Conservation (phyloP, 2,113 vertebrate species). For the Actinemys pallida region DNA sequence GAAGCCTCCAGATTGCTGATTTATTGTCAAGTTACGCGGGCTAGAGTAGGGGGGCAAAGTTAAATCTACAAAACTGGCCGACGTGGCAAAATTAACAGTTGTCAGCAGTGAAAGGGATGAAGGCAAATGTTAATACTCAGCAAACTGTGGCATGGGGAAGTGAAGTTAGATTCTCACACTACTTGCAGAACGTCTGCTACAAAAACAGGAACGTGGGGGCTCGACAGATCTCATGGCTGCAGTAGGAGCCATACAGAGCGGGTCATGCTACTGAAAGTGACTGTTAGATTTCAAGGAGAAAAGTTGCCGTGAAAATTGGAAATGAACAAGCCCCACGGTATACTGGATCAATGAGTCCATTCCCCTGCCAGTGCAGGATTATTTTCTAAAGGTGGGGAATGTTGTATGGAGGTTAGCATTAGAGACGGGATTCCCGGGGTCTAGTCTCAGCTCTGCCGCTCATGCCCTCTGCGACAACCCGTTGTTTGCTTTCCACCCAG, state of each 20-base stretch:
- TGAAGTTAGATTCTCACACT: background rate
- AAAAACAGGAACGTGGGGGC: rapidly evolving
- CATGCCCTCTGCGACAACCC: too few relatives aligned
- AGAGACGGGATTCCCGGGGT: too few relatives aligned
- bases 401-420: rapidly evolving
- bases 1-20: slow-evolving; percentile 42
- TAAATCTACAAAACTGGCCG: slow-evolving; percentile 46
- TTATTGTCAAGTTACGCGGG: slow-evolving; percentile 42
- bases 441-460: too few relatives aligned
- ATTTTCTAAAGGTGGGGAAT: rapidly evolving
- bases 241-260: background rate
- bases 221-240: background rate
- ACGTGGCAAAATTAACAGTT: slow-evolving; percentile 67
- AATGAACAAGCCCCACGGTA: rapidly evolving
- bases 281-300: background rate
- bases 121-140: background rate
- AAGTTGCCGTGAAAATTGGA: background rate
- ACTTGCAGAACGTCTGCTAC: background rate
- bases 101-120: slow-evolving; percentile 3
- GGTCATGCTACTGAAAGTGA: background rate
- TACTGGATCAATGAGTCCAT: rapidly evolving
- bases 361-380: rapidly evolving
- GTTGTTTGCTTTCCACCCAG: background rate
- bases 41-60: slow-evolving; percentile 59
- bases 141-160: background rate